phyloP scores from a whole-genome alignment of 2,888 invertebrate species.

The Allygus modestus region DNA sequence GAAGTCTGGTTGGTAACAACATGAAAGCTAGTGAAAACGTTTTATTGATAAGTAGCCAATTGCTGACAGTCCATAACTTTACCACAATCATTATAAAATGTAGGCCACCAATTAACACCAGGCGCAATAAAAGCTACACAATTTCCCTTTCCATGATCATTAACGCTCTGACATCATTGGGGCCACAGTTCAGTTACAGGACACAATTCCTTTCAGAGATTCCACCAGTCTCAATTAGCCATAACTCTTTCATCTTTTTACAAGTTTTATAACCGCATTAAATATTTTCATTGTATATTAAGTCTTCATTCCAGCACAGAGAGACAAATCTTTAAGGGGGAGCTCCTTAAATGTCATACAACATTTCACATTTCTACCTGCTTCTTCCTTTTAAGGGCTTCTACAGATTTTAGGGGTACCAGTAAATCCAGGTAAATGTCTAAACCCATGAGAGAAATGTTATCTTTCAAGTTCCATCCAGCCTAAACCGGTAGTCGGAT shows the following conservation, averaged over 20 bases:
- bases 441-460: no score
- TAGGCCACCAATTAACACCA: slow-evolving; percentile 15
- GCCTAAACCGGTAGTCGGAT: no score
- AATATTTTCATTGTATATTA: no score
- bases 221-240: neutral
- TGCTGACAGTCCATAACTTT: neutral
- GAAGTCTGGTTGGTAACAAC: no score
- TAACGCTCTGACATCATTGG: neutral
- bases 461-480: no score
- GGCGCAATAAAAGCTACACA: neutral
- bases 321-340: no score
- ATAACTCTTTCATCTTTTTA: neutral
- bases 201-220: neutral
- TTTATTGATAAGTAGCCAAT: neutral
- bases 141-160: slow-evolving; percentile 17
- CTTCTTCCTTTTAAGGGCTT: no score
- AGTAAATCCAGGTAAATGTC: no score
- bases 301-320: no score
- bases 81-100: slow-evolving; percentile 3
- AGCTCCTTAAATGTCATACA: no score
- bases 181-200: neutral
- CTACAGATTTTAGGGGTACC: no score
- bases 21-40: neutral
- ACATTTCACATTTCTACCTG: no score
- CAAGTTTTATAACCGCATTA: neutral